Base-by-base conservation (phyloP, 37 sponge, comb jelly and placozoan species). In the Agelas oroides region DNA sequence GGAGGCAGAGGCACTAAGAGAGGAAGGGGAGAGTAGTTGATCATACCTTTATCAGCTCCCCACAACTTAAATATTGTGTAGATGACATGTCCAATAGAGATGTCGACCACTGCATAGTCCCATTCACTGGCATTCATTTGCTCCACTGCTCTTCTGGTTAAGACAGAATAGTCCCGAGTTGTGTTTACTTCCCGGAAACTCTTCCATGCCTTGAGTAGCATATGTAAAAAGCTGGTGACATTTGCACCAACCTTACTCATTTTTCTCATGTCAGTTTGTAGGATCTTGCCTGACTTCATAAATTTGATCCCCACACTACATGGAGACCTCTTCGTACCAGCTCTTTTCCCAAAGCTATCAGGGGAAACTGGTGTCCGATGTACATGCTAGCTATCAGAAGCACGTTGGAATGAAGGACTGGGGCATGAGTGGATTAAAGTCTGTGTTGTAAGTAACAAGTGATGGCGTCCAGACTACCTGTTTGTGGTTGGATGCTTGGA, bases 281-380 rank as follows among this genome's bases (percentile, higher is more conserved):
- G 46, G 46, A 46, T 46, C 46, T 46, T 46, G 5, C 13, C 62
- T 38, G 27, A 3, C 28, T 33, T 2, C 5, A 33, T 31, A 8
- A 46, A 46, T 8, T 46, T 8, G 8, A 46, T 46, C 8, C 46
- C 46, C 3, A 46, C 46, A 46, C 46, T 46, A 76, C 77, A 5
- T 28, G 56, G 37, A 58, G 77, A 18, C 77, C 77, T 28, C 77
- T 57, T 35, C 61, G 11, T 2, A 30, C 59, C 62, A 76, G 36
- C 77, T 76, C 77, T 58, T 56, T 62, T 58, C 77, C 77, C 23
- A 76, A 59, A 3, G 77, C 59, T 3, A 58, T 23, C 21, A 76
- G 60, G 30, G 77, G 62, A 57, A 76, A 59, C 13, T 30, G 62
- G 62, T 76, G 77, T 3, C 61, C 59, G 6, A 59, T 30, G 37